Percentiles rank a stretch among this genome's conserved stretches.
Evolutionary conservation across 53 echinoderm and acorn worm species (phyloP).

Genomic region (Paelopatides confundens): DNA sequence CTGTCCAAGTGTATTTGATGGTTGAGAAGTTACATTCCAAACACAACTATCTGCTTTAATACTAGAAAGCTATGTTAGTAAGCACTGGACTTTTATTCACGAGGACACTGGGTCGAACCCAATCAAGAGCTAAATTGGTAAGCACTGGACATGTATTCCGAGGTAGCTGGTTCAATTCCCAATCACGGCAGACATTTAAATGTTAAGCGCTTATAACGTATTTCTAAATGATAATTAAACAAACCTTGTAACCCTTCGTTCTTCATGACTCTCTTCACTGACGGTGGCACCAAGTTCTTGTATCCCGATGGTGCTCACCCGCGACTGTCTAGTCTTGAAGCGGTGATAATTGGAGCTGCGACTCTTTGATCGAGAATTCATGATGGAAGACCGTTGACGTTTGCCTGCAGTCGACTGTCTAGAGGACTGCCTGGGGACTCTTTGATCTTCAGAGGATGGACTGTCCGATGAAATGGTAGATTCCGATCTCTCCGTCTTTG

Average conservation of each 20-base stretch:
- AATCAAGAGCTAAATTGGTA: too few relatives aligned
- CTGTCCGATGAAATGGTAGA: neutral
- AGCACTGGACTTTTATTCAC: too few relatives aligned
- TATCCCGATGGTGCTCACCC: neutral
- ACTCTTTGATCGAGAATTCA: slow-evolving; percentile 10
- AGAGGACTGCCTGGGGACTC: neutral
- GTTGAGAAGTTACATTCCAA: too few relatives aligned
- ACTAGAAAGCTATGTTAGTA: too few relatives aligned
- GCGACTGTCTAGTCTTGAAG: neutral
- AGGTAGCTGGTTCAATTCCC: too few relatives aligned
- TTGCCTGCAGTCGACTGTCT: neutral
- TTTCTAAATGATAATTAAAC: neutral
- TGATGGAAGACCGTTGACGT: neutral
- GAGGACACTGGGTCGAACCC: too few relatives aligned
- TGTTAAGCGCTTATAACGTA: too few relatives aligned
- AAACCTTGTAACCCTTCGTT: slow-evolving; percentile 34
- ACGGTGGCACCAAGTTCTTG: neutral
- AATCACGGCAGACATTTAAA: too few relatives aligned
- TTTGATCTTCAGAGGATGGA: neutral
- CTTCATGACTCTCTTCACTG: neutral
- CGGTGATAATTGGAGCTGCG: slow-evolving; percentile 42
- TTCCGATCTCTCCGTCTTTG: neutral
- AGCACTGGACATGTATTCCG: too few relatives aligned
- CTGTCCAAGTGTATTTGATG: too few relatives aligned
- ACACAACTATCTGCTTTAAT: too few relatives aligned